Percentiles rank a stretch among this genome's conserved stretches.
Evolutionary conservation across 2,888 invertebrate species (phyloP).

Genomic region (Andricus curvator): DNA sequence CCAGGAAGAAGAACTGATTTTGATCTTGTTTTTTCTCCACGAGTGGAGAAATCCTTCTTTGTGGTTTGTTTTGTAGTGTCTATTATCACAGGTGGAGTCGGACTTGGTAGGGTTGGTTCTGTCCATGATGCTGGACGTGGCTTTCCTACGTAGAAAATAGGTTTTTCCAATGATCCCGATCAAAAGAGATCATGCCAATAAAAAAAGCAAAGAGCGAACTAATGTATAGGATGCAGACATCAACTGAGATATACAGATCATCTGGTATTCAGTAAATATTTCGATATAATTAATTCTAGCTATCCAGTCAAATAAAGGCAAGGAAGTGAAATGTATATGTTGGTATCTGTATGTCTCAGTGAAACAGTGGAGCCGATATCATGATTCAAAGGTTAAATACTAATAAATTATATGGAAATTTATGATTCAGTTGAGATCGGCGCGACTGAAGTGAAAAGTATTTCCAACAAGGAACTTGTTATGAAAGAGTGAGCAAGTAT

Average conservation of each 20-base stretch:
- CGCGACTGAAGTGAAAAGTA: not conserved
- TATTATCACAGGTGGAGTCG: conserved; percentile 76
- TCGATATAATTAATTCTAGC: too few relatives aligned
- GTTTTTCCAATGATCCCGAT: conserved; percentile 56
- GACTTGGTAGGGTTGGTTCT: conserved; percentile 76
- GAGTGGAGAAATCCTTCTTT: conserved; percentile 49
- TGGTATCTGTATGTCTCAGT: not conserved
- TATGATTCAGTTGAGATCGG: not conserved
- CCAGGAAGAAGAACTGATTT: conserved; percentile 80
- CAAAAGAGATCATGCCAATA: conserved; percentile 27
- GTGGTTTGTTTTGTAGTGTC: conserved; percentile 50
- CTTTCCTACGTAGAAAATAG: conserved; percentile 72
- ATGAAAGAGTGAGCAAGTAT: not conserved
- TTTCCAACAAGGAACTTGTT: not conserved
- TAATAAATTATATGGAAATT: too few relatives aligned
- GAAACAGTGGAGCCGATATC: not conserved
- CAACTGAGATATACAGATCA: not conserved
- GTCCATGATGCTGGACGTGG: conserved; percentile 74
- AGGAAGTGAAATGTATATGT: not conserved
- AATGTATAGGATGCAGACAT: not conserved
- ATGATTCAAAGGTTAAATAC: too few relatives aligned
- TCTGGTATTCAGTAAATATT: not conserved
- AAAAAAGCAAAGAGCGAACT: not conserved
- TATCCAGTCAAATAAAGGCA: too few relatives aligned
- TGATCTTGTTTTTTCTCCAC: conserved; percentile 60